phyloP scores from a whole-genome alignment of 2,113 vertebrate species.

The Rhinichthys klamathensis region DNA sequence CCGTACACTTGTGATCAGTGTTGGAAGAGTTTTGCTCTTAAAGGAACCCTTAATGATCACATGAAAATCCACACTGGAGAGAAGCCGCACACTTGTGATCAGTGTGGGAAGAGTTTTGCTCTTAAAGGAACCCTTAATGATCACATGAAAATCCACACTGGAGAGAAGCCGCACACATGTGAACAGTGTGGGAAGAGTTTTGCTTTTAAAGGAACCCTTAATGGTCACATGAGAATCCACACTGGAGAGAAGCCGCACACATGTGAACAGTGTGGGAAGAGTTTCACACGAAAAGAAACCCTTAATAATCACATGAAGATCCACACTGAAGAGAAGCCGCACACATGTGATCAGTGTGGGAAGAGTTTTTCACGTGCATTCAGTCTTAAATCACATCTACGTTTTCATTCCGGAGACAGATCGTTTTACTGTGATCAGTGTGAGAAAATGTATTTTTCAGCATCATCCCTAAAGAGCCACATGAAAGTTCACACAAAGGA shows the following conservation, averaged over 20 bases:
- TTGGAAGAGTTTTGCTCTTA: no score
- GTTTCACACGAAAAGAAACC: no score
- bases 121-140: accelerated
- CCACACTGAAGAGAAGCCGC: not conserved
- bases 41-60: no score
- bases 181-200: not conserved
- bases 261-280: not conserved
- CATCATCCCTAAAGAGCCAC: not conserved
- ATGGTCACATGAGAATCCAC: not conserved
- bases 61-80: not conserved
- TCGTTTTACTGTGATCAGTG: not conserved
- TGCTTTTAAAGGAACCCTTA: accelerated
- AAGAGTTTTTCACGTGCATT: not conserved
- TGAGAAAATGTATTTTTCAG: not conserved
- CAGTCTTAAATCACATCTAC: not conserved
- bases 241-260: not conserved
- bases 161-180: not conserved
- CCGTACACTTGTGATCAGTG: no score
- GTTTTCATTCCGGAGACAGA: not conserved
- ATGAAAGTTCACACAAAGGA: not conserved
- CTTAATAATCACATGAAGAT: no score
- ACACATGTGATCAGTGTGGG: not conserved
- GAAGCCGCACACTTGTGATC: not conserved
- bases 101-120: not conserved
- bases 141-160: not conserved